Evolutionary conservation across 2,888 invertebrate species (phyloP).

Genomic region (Xestobium rufovillosum): DNA sequence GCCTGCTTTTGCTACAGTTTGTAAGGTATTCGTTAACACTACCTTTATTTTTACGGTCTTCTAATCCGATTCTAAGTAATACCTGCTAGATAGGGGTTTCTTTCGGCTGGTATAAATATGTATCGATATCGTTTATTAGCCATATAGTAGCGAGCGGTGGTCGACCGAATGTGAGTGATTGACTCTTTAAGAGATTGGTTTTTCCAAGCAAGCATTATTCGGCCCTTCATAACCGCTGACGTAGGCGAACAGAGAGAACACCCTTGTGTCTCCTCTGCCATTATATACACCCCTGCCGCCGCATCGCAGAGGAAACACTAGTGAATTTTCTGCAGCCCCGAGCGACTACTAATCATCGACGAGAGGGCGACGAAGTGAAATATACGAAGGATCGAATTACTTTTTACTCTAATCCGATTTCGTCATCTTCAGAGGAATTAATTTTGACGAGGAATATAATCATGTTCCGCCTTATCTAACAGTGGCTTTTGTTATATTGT

Average conservation of each 20-base stretch:
- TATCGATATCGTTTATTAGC: constrained; percentile 20
- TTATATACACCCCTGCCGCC: not conserved
- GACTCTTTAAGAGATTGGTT: constrained; percentile 39
- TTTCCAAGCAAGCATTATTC: constrained; percentile 34
- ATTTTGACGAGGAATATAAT: constrained; percentile 29
- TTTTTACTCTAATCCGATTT: constrained; percentile 34
- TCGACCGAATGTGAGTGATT: constrained; percentile 34
- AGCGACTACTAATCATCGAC: constrained; percentile 33
- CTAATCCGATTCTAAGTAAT: no score
- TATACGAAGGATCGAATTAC: constrained; percentile 31
- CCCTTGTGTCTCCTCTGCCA: not conserved
- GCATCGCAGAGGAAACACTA: constrained; percentile 8
- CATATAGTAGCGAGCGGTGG: constrained; percentile 1
- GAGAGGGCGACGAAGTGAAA: constrained; percentile 29
- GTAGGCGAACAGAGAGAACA: constrained; percentile 19
- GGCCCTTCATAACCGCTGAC: constrained; percentile 39
- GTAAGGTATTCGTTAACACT: no score
- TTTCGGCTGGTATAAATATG: constrained; percentile 22
- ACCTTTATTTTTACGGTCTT: no score
- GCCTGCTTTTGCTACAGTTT: no score
- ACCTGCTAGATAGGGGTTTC: no score
- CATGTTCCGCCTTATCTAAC: no score
- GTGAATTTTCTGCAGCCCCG: constrained; percentile 19
- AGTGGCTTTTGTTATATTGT: no score
- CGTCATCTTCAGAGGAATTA: constrained; percentile 28